Percentiles rank a stretch among this genome's conserved stretches.
These are phyloP conservation scores for Heliconius sara DNA, from an alignment of 2,888 invertebrate genomes.

Conservation along the genomic window DNA sequence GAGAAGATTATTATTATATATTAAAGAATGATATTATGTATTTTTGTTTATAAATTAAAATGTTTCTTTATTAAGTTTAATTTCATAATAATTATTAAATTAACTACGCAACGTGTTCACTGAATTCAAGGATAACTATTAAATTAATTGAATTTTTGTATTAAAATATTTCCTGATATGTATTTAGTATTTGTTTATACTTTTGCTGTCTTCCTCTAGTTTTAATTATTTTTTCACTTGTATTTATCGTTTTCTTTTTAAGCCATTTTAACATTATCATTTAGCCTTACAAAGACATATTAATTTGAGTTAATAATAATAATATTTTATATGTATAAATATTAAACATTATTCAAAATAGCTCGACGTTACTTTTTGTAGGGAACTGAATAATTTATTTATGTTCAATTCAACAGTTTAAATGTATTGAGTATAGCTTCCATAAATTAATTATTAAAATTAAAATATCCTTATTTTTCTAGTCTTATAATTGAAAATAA, in stretches of 20 bases:
- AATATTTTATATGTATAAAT: too few relatives aligned
- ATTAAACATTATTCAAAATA: too few relatives aligned
- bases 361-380: too few relatives aligned
- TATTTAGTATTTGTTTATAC: not conserved
- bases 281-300: too few relatives aligned
- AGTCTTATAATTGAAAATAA: slow-evolving; percentile 22
- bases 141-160: not conserved
- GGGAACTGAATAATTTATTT: too few relatives aligned
- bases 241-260: too few relatives aligned
- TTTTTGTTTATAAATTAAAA: too few relatives aligned
- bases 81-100: not conserved
- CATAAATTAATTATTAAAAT: too few relatives aligned
- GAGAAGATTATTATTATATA: not conserved
- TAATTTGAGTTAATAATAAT: too few relatives aligned
- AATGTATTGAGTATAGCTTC: too few relatives aligned
- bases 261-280: too few relatives aligned
- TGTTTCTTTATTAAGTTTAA: not conserved
- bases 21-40: not conserved
- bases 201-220: not conserved
- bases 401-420: too few relatives aligned
- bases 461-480: not conserved
- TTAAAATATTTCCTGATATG: not conserved
- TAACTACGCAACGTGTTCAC: not conserved
- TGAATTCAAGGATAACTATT: not conserved
- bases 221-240: not conserved